A percentile compares a stretch with the other conserved stretches of the same genome.
These are phyloP conservation scores for Drosophila subpulchrella DNA, from an alignment of 1,140 invertebrate genomes.

Conservation along the genomic window DNA sequence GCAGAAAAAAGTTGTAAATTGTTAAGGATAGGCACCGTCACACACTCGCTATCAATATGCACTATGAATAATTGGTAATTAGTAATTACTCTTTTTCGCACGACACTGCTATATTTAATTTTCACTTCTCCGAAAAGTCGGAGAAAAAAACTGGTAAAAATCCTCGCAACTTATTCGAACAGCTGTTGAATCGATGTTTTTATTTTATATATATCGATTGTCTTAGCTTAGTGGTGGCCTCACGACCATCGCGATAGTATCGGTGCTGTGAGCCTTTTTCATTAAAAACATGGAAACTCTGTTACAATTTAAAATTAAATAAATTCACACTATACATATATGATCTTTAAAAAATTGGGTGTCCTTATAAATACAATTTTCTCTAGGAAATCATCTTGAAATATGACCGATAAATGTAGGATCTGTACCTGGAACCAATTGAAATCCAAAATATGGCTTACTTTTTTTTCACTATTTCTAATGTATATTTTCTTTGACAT, in stretches of 20 bases:
- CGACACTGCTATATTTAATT: conserved; percentile 3
- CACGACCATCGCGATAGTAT: not conserved
- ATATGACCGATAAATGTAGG: too few species aligned
- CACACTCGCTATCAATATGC: conserved; percentile 19
- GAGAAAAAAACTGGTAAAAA: conserved; percentile 1
- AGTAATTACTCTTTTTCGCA: conserved; percentile 32
- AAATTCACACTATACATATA: too few species aligned
- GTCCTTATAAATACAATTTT: too few species aligned
- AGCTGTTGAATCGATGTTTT: conserved; percentile 10
- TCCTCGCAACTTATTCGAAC: conserved; percentile 12
- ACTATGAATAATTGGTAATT: conserved; percentile 10
- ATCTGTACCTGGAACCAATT: too few species aligned
- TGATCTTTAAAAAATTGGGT: too few species aligned
- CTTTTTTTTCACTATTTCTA: too few species aligned
- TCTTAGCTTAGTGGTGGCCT: not conserved
- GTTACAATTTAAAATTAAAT: too few species aligned
- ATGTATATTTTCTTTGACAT: too few species aligned
- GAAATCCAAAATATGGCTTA: too few species aligned
- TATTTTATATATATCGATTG: not conserved
- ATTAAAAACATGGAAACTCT: too few species aligned
- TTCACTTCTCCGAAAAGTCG: conserved; percentile 6
- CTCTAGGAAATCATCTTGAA: too few species aligned
- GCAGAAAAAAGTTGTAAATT: not conserved
- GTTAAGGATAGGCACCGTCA: not conserved
- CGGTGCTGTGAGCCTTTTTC: not conserved